Evolutionary conservation across 2,797 vertebrate genomes (phyloP).

Genomic region (Poeciliopsis gracilis): DNA sequence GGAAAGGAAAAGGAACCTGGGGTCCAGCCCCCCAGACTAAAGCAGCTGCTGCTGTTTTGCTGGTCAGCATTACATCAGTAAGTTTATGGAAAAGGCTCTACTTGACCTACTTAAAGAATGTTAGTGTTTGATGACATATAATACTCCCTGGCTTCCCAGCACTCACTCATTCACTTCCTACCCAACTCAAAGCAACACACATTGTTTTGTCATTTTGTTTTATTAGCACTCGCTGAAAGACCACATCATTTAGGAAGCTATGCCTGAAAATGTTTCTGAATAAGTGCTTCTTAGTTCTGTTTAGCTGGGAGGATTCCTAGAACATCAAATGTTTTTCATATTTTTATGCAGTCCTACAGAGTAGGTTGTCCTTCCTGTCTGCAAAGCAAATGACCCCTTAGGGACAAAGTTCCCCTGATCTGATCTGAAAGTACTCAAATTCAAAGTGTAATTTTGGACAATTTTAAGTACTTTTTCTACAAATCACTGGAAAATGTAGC

Average conservation of each 20-base stretch:
- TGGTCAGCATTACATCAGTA: constrained; percentile 78
- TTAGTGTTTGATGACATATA: constrained; percentile 72
- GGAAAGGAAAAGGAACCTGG: constrained; percentile 6
- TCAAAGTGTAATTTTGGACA: background rate
- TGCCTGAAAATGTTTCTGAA: constrained; percentile 38
- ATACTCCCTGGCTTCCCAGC: constrained; percentile 65
- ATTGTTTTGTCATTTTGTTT: constrained; percentile 65
- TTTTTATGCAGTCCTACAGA: constrained; percentile 3
- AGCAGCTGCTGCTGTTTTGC: constrained; percentile 77
- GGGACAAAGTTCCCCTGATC: no score
- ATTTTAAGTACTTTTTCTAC: background rate
- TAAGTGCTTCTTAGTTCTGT: constrained; percentile 15
- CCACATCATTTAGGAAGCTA: constrained; percentile 49
- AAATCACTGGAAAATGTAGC: background rate
- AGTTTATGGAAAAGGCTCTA: constrained; percentile 71
- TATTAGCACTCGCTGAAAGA: constrained; percentile 67
- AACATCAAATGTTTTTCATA: constrained; percentile 25
- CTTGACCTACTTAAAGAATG: constrained; percentile 80
- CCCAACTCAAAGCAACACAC: constrained; percentile 41
- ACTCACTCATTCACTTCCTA: constrained; percentile 68
- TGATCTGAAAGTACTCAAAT: background rate
- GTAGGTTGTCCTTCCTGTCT: background rate
- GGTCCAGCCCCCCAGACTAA: constrained; percentile 63
- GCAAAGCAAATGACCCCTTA: no score
- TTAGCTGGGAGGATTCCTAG: constrained; percentile 19